A percentile compares a stretch with the other conserved stretches of the same genome.
Conservation (phyloP, 2,888 invertebrate genomes). For the Mythimna lalbum region DNA sequence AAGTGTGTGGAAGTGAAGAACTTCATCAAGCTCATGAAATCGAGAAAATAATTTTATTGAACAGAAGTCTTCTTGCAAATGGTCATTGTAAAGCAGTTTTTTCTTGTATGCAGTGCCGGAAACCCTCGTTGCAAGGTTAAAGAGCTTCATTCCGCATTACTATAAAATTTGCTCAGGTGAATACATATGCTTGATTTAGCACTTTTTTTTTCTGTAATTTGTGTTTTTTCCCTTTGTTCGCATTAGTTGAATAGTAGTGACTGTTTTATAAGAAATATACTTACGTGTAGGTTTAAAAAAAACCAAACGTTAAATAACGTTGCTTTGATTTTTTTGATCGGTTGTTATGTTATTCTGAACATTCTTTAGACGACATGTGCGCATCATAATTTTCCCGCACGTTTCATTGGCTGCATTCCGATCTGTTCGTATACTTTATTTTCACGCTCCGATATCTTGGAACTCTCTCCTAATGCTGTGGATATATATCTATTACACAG, state of each 20-base stretch:
- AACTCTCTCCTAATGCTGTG: constrained; percentile 5
- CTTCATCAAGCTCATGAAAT: constrained; percentile 16
- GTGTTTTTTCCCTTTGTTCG: neutral
- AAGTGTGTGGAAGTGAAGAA: neutral
- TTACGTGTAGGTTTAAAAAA: neutral
- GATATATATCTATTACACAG: constrained; percentile 1
- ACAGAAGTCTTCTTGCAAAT: constrained; percentile 4
- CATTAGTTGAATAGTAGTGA: neutral
- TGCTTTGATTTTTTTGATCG: constrained; percentile 6
- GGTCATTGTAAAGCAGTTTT: constrained; percentile 5
- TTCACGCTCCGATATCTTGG: constrained; percentile 4
- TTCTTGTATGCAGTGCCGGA: constrained; percentile 4
- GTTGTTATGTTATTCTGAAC: constrained; percentile 15
- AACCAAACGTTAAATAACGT: neutral
- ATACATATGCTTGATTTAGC: constrained; percentile 4
- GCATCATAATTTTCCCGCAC: constrained; percentile 46
- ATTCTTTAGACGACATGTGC: constrained; percentile 45
- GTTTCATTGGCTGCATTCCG: constrained; percentile 33
- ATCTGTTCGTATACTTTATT: constrained; percentile 13
- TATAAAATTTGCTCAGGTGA: constrained; percentile 9
- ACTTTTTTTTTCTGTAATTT: constrained; percentile 9
- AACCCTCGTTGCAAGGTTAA: constrained; percentile 20
- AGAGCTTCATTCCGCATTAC: constrained; percentile 19
- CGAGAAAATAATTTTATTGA: constrained; percentile 22
- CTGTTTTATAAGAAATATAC: neutral